Conservation (phyloP, 2,888 invertebrate genomes). For the Tribolium freemani region DNA sequence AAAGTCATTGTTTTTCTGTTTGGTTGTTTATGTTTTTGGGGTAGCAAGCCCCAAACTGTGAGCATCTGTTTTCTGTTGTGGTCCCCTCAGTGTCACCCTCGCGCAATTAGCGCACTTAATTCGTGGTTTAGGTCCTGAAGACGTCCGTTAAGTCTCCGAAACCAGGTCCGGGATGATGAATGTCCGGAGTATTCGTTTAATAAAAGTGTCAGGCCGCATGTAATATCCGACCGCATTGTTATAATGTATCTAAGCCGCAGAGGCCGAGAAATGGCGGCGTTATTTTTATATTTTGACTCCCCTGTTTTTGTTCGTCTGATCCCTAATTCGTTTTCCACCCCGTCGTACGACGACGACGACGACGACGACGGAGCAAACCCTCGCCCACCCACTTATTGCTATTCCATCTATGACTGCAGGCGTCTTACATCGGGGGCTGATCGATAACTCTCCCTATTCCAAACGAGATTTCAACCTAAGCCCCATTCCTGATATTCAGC, state of each 20-base stretch:
- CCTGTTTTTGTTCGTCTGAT: conserved; percentile 65
- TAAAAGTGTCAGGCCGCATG: conserved; percentile 52
- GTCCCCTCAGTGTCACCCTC: background rate
- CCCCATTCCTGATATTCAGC: conserved; percentile 54
- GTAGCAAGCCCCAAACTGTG: too few species aligned
- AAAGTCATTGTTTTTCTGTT: too few species aligned
- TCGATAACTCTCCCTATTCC: conserved; percentile 63
- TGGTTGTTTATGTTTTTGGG: background rate
- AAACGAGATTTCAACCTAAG: conserved; percentile 63
- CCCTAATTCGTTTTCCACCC: conserved; percentile 66
- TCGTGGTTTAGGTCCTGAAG: background rate
- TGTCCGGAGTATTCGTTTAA: conserved; percentile 48
- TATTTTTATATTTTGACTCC: conserved; percentile 65
- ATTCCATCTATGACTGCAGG: conserved; percentile 66
- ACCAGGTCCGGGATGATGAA: conserved; percentile 5
- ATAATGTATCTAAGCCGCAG: conserved; percentile 2
- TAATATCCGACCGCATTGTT: conserved; percentile 54
- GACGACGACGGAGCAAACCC: conserved; percentile 44
- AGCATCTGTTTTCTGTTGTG: background rate
- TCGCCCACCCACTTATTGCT: conserved; percentile 66
- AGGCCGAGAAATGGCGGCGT: conserved; percentile 57
- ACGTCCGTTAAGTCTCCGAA: background rate
- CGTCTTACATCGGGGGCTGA: conserved; percentile 62
- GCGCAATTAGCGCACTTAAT: background rate
- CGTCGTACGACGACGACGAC: conserved; percentile 39